These are phyloP conservation scores for Nesogale talazaci DNA, from an alignment of 2,113 vertebrate species.

Conservation along the genomic window DNA sequence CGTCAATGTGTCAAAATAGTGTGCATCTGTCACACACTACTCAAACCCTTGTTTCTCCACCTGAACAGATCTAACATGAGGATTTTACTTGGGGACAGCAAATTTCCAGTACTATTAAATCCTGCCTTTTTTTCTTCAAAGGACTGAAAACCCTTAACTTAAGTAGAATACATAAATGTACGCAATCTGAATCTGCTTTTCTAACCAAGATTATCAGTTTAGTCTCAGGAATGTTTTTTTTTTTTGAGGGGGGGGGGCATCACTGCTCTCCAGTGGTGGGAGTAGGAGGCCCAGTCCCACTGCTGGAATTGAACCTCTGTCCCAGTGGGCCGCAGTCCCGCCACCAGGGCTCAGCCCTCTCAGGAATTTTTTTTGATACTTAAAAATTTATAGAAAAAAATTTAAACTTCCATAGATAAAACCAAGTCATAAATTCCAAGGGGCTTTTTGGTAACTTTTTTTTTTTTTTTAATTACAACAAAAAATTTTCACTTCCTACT, in stretches of 20 bases:
- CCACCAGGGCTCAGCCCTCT: no score
- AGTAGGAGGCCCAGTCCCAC: no score
- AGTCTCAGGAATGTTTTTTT: conserved; percentile 40
- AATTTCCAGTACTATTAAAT: conserved; percentile 15
- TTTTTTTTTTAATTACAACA: no score
- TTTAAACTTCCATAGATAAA: conserved; percentile 79
- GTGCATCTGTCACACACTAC: no score
- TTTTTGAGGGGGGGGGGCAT: no score
- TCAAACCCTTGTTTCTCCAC: neutral
- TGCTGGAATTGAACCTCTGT: no score
- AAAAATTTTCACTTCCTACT: conserved; percentile 87
- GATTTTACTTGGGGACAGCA: neutral
- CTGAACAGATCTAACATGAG: neutral
- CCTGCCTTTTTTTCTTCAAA: conserved; percentile 1
- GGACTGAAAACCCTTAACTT: neutral
- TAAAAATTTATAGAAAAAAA: conserved; percentile 67
- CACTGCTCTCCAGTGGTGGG: no score
- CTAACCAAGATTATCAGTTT: conserved; percentile 37
- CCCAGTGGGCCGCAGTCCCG: no score
- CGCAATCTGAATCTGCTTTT: neutral
- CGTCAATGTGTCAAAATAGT: neutral
- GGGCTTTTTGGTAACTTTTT: conserved; percentile 58
- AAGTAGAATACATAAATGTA: neutral
- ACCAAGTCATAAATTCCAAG: conserved; percentile 60
- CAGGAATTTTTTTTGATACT: conserved; percentile 45